Evolutionary conservation across 2,113 vertebrate species (phyloP), one percentile per base, ranked within the genome.

Genomic region (Notarius quadriscutis): DNA sequence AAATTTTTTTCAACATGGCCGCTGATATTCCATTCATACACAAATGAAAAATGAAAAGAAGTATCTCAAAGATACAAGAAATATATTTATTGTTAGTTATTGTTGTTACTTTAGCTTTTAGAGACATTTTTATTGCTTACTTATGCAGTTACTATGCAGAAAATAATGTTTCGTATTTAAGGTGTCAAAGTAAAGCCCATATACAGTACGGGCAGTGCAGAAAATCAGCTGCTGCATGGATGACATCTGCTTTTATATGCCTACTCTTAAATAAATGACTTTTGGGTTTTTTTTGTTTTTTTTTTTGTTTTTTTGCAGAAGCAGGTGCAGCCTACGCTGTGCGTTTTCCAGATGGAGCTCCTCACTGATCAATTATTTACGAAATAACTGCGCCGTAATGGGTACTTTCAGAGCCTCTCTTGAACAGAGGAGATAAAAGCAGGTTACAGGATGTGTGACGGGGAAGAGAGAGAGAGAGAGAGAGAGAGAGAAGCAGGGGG

Each of bases 361-460:
- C 65, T 65, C 72, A 60, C 75, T 79, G 30, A 88, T 88, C 89
- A 86, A 86, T 90, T 88, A 88, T 90, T 90, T 86, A 88, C 81
- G 22, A 88, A 86, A 86, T 86, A 80, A 86, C 87, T 65, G 74
- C 12, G 69, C 50, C 51, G 25, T 84, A 88, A 67, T 60, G 84
- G 65, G 55, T 65, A 74, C 75, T 83, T 85, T 86, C 82, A 83
- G 65, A 85, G 5, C 9, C 60, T 77, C 62, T 69, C 72, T 88
- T 60, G 75, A 81, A 84, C 85, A 58, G 65, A 53, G 79, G 85
- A 87, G 34, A 69, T 63, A 60, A 88, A 82, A 27, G 74, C 62
- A 74, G 69, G 86, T 55, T 58, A 87, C 48, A 48, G 86, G 60
- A 77, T 53, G 60, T 55, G 60, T 50, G 75, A 75, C 14, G 17